Base-by-base conservation (phyloP, 2,797 vertebrate species). In the Phoxinus dragarum region DNA sequence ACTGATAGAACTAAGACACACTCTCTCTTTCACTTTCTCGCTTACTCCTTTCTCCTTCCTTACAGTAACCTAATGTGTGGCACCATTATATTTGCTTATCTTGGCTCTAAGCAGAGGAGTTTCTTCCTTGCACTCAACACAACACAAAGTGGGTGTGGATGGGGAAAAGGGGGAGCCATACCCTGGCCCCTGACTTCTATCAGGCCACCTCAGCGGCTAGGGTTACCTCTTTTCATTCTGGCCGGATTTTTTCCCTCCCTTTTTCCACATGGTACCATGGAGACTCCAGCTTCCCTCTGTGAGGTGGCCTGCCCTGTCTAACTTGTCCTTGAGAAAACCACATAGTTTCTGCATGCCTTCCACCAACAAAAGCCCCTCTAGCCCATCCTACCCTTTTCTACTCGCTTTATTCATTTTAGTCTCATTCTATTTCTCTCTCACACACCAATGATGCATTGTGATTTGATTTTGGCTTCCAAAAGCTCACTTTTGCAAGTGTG, bases 151-250 rank as follows among this genome's bases (percentile, higher is more conserved):
- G 86, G 86, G 84, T 90, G 86, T 87, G 86, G 82, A 89, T 90
- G 79, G 40, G 84, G 84, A 82, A 85, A 61, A 83, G 80, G 80
- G 71, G 85, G 82, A 87, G 86, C 81, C 77, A 69, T 87, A 78
- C 85, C 81, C 78, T 76, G 80, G 85, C 75, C 84, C 66, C 69
- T 90, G 73, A 85, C 86, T 88, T 90, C 82, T 87, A 90, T 89
- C 92, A 79, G 93, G 92, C 93, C 93, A 94, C 93, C 92, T 94
- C 81, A 78, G 87, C 87, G 91, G 89, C 91, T 95, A 89, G 87
- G 85, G 91, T 95, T 94, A 94, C 94, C 87, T 91, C 90, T 67
- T 71, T 90, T 94, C 90, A 92, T 91, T 92, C 91, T 89, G 86
- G 87, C 90, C 89, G 86, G 86, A 84, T 90, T 80, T 84, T 80